phyloP scores from a whole-genome alignment of 2,113 vertebrate species.

The Phalacrocorax aristotelis region DNA sequence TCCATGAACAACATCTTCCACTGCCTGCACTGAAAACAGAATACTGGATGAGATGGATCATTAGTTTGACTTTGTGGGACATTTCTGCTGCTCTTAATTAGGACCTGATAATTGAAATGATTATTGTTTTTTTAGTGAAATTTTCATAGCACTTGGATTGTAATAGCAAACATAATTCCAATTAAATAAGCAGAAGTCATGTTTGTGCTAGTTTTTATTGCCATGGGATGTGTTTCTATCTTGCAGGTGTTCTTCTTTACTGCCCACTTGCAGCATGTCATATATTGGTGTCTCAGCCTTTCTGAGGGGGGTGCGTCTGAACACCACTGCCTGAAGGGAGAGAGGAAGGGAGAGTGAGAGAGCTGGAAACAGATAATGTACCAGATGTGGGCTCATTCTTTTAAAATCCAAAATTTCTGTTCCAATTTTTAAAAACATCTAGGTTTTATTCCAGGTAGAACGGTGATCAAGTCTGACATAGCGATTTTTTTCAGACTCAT shows the following conservation, averaged over 20 bases:
- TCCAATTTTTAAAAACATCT: not conserved
- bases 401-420: not conserved
- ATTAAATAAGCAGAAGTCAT: not conserved
- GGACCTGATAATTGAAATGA: not conserved
- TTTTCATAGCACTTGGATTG: not conserved
- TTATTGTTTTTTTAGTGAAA: not conserved
- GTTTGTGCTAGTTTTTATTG: not conserved
- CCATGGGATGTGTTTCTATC: not conserved
- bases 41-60: not conserved
- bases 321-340: not conserved
- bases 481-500: not conserved
- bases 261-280: not conserved
- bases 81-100: not conserved
- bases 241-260: not conserved
- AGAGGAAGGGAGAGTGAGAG: not conserved
- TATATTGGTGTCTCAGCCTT: not conserved
- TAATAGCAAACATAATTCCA: not conserved
- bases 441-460: not conserved
- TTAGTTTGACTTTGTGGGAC: not conserved
- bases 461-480: not conserved
- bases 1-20: not conserved
- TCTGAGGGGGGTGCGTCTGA: not conserved
- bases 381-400: not conserved
- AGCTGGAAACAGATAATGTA: not conserved
- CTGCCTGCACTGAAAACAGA: not conserved